Evolutionary conservation across 2,888 invertebrate species (phyloP).

Genomic region (Penaeus monodon): DNA sequence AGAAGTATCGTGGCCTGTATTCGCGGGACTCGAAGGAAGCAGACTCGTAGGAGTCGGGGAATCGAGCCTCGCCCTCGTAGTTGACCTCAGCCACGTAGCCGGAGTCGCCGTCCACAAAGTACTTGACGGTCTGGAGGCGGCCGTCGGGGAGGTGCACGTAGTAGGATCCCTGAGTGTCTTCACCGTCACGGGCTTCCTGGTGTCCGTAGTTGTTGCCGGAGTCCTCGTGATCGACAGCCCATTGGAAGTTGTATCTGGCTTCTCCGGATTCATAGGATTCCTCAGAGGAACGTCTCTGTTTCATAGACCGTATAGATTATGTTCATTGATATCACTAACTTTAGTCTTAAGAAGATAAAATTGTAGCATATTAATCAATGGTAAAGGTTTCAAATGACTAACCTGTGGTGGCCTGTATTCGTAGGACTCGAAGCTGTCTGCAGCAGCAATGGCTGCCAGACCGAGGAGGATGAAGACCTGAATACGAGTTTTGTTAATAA

Average conservation of each 20-base stretch:
- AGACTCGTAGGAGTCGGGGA: conserved; percentile 20
- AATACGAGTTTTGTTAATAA: too few relatives aligned
- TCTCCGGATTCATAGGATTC: conserved; percentile 22
- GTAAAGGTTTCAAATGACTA: too few relatives aligned
- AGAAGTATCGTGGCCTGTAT: too few relatives aligned
- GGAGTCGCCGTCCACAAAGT: conserved; percentile 49
- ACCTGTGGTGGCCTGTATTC: too few relatives aligned
- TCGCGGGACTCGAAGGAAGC: conserved; percentile 43
- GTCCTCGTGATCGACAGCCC: conserved; percentile 42
- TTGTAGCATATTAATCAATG: too few relatives aligned
- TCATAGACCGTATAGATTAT: too few relatives aligned
- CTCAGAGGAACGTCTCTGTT: too few relatives aligned
- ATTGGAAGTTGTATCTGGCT: conserved; percentile 52
- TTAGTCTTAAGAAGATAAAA: too few relatives aligned
- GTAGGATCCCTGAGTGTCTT: conserved; percentile 46
- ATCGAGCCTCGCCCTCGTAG: conserved; percentile 44
- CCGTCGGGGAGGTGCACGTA: conserved; percentile 57
- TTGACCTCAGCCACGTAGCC: conserved; percentile 56
- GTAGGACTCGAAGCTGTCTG: too few relatives aligned
- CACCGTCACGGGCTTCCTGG: conserved; percentile 54
- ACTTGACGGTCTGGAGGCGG: conserved; percentile 46
- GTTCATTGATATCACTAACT: too few relatives aligned
- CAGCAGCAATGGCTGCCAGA: too few relatives aligned
- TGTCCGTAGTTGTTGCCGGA: conserved; percentile 54
- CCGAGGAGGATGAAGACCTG: too few relatives aligned